Conservation (phyloP, 2,797 vertebrate genomes). For the Lophotriccus pileatus region DNA sequence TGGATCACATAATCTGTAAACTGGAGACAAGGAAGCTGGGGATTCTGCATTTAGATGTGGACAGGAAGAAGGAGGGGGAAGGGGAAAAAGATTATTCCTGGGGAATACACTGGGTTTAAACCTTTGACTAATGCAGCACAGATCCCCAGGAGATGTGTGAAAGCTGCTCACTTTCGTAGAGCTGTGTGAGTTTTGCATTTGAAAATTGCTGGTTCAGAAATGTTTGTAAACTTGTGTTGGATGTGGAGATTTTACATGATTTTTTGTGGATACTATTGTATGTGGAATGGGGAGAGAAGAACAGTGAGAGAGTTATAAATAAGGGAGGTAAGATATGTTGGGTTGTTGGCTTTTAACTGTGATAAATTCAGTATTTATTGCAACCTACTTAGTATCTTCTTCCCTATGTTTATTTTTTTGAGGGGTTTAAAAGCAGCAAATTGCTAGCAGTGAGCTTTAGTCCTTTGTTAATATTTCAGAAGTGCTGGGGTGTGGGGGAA, state of each 20-base stretch:
- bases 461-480: not conserved
- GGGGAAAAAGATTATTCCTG: conserved; percentile 1
- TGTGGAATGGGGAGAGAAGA: conserved; percentile 2
- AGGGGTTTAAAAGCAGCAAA: not conserved
- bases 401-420: not conserved
- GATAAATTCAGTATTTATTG: conserved; percentile 54
- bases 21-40: conserved; percentile 21
- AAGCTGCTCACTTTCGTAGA: not conserved
- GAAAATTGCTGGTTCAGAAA: not conserved
- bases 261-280: conserved; percentile 1
- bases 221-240: conserved; percentile 11
- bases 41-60: conserved; percentile 41
- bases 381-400: not conserved
- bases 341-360: conserved; percentile 40
- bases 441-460: conserved; percentile 2
- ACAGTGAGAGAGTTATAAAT: conserved; percentile 30
- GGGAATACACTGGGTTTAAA: conserved; percentile 45
- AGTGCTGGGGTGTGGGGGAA: not conserved
- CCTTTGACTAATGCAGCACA: conserved; percentile 27
- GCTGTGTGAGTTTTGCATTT: conserved; percentile 3
- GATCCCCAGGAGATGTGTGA: conserved; percentile 19
- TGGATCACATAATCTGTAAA: conserved; percentile 56
- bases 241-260: not conserved
- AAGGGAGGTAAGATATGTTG: conserved; percentile 14
- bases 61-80: not conserved